Evolutionary conservation across 2,797 vertebrate species (phyloP).

Genomic region (Pelodytes ibericus): DNA sequence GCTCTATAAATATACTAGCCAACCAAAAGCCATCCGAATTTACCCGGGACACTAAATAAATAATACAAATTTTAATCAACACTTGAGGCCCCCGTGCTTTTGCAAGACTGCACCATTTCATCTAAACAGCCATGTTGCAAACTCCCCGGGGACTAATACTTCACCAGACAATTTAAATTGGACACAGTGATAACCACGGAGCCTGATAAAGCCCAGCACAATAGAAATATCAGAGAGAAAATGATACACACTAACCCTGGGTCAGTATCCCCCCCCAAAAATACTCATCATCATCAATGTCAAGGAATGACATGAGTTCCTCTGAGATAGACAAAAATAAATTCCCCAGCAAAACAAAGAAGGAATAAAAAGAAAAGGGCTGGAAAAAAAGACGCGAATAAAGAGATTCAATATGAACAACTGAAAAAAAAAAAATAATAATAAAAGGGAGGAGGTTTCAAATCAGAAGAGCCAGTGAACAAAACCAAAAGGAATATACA

Average conservation of each 20-base stretch:
- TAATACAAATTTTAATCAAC: not conserved
- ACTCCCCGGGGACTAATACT: not conserved
- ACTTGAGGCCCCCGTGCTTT: not conserved
- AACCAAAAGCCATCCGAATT: not conserved
- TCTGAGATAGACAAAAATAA: not conserved
- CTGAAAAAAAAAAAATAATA: not conserved
- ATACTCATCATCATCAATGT: slow-evolving; percentile 9
- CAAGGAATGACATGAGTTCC: not conserved
- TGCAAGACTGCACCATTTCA: not conserved
- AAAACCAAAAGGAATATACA: not conserved
- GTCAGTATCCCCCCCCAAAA: not conserved
- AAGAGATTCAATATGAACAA: not conserved
- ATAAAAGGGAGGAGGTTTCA: not conserved
- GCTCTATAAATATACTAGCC: not conserved
- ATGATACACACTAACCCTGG: slow-evolving; percentile 3
- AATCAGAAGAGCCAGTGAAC: not conserved
- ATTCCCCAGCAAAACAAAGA: not conserved
- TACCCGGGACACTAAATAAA: not conserved
- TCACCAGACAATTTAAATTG: slow-evolving; percentile 6
- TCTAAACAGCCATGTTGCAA: not conserved
- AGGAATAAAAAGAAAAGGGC: not conserved
- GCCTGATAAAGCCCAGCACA: not conserved
- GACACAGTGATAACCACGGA: not conserved
- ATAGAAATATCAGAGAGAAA: not conserved
- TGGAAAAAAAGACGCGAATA: not conserved